Base-by-base conservation (phyloP, 2,888 invertebrate species). In the Chesias legatella region DNA sequence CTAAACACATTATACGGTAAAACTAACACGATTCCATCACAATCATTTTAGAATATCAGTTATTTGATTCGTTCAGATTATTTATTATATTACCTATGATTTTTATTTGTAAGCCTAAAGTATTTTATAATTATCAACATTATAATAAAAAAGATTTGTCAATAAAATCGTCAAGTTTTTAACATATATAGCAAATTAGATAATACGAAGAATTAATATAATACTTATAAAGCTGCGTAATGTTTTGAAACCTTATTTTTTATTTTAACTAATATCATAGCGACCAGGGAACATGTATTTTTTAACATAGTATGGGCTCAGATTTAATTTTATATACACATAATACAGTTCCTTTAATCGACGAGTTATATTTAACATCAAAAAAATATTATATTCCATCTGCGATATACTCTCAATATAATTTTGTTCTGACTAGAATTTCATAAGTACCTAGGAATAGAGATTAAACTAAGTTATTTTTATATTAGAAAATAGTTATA, bases 11-110 rank as follows among this genome's bases (percentile, higher is more conserved):
- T 73, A 73, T 62, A 68, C 51, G 63, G 67, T 80, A 73, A 67
- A 67, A 71, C 80, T 85, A 85, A 84, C 79, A 78, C 81, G 84
- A 80, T 83, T 82, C 80, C 84, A 88, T 88, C 88, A 88, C 88
- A 88, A 80, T 88, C 68, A 73, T 64, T 88, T 88, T 88, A 88
- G 88, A 88, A 88, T 88, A 88, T 88, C 81, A 79, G 88, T 86
- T 86, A 68, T 73, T 73, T 79, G 73, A 75, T 83, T 86, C 83
- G 79, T 76, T 81, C 73, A 71, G 67, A 53, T 72, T 71, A 48
- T 38, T 43, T 28, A 29, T 44, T 31, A 29, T 43, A 20, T 43
- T 43, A 51, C 38, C 13, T 17, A 40, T 40, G 48, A 45, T 37
- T 43, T 42, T 36, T 51, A 47, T 51, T 56, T 38, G 25, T 51